These are phyloP conservation scores for Gymnothorax javanicus DNA, from an alignment of 2,797 vertebrate genomes.

Conservation along the genomic window DNA sequence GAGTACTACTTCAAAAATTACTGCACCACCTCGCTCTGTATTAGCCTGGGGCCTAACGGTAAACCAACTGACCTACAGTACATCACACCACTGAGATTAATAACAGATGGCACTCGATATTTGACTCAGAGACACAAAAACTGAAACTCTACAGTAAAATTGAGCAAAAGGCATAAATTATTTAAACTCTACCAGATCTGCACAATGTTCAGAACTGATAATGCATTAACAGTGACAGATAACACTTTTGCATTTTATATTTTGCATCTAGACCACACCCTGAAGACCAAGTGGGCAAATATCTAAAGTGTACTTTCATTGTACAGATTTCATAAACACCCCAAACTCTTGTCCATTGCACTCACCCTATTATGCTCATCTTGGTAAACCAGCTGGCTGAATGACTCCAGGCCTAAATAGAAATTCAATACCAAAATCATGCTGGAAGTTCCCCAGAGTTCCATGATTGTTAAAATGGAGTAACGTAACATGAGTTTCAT, in stretches of 20 bases:
- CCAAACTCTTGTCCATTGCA: not conserved
- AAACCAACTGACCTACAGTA: not conserved
- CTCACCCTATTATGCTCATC: constrained; percentile 15
- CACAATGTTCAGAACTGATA: not conserved
- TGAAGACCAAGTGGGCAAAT: not conserved
- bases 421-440: not conserved
- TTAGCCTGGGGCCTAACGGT: not conserved
- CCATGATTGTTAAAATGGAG: not conserved
- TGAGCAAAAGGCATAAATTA: not conserved
- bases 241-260: not conserved
- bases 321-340: no score
- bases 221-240: not conserved
- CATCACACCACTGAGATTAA: not conserved
- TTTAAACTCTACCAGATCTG: not conserved
- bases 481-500: not conserved
- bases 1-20: not conserved
- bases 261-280: not conserved
- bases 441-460: not conserved
- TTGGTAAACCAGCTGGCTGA: constrained; percentile 31
- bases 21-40: not conserved
- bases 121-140: not conserved
- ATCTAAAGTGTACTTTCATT: not conserved
- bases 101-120: not conserved
- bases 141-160: not conserved
- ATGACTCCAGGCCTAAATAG: constrained; percentile 25